Evolutionary conservation across 2,888 invertebrate genomes (phyloP), one percentile per base, ranked within the genome.

Genomic region (Volucella bombylans): DNA sequence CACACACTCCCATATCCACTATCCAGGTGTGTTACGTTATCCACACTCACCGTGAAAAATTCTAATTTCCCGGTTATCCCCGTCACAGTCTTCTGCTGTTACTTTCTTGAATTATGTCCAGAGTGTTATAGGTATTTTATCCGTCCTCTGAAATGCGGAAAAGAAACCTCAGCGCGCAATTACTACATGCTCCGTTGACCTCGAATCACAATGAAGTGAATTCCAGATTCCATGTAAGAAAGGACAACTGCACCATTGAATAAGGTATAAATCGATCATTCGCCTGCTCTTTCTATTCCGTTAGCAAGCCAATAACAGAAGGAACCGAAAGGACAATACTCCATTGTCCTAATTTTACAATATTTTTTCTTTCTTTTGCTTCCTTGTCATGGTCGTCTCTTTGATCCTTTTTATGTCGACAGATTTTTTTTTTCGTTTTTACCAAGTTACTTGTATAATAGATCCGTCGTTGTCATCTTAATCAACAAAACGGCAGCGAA

Each of bases 401-500:
- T 83, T 80, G 83, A 80, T 83, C 65, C 57, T 69, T 55, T 64
- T 79, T 73, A 43, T 54, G 18, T 14, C 9, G 31, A 10, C 4
- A 23, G 18, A 3, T 23, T 23, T 23, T 23, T 23, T 47, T 57
- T 47, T 41, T 65, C 49, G 8, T 3, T 38, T 18, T 61, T 67
- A 15, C 45, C 47, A 47, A 4, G 18, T 57, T 54, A n/a, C n/a
- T n/a, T n/a, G n/a, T n/a, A n/a, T n/a, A n/a, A n/a, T n/a, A 54
- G 57, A 61, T 83, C 69, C 49, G 59, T 52, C 47, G 74, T 72
- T 81, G 71, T 85, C 85, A 45, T 85, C 85, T 85, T 81, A 85
- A 85, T 85, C 81, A 85, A 71, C 62, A 59, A 76, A 45, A 85
- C 76, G 69, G 71, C 50, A 69, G 67, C 61, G 81, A 85, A 85